Evolutionary conservation across 2,797 vertebrate genomes (phyloP).

Genomic region (Mormyrops boulengeri): DNA sequence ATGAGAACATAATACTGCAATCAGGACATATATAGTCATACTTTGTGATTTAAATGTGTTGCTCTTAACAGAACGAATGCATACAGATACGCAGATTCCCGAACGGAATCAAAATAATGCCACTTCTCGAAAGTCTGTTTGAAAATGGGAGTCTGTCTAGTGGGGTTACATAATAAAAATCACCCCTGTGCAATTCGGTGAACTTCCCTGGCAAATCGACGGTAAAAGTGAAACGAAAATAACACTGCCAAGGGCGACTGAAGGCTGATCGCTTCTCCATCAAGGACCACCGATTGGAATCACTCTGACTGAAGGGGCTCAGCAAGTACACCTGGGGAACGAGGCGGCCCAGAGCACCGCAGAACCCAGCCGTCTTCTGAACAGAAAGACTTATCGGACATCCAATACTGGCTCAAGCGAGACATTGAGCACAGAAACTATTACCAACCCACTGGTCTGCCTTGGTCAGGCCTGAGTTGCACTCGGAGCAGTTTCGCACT

Average conservation of each 20-base stretch:
- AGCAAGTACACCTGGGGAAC: not conserved
- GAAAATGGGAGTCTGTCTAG: constrained; percentile 53
- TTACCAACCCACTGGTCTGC: not conserved
- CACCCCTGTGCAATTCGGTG: not conserved
- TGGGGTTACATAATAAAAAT: constrained; percentile 37
- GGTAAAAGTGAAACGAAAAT: not conserved
- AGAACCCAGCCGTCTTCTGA: not conserved
- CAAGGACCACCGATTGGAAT: constrained; percentile 33
- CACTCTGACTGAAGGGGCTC: not conserved
- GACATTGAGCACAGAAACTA: not conserved
- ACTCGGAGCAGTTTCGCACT: not conserved
- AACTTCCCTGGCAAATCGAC: not conserved
- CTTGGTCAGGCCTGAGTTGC: not conserved
- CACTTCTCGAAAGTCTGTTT: constrained; percentile 75
- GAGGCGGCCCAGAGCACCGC: not conserved
- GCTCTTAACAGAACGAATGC: constrained; percentile 79
- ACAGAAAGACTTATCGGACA: not conserved
- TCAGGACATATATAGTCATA: constrained; percentile 65
- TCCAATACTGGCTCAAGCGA: not conserved
- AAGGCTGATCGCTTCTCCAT: not conserved
- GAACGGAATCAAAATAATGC: constrained; percentile 88
- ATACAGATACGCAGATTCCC: constrained; percentile 81
- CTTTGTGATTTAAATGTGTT: constrained; percentile 39
- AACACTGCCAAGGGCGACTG: not conserved
- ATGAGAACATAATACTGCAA: constrained; percentile 57